Evolutionary conservation across 2,797 vertebrate genomes (phyloP).

Genomic region (Crotalus adamanteus): DNA sequence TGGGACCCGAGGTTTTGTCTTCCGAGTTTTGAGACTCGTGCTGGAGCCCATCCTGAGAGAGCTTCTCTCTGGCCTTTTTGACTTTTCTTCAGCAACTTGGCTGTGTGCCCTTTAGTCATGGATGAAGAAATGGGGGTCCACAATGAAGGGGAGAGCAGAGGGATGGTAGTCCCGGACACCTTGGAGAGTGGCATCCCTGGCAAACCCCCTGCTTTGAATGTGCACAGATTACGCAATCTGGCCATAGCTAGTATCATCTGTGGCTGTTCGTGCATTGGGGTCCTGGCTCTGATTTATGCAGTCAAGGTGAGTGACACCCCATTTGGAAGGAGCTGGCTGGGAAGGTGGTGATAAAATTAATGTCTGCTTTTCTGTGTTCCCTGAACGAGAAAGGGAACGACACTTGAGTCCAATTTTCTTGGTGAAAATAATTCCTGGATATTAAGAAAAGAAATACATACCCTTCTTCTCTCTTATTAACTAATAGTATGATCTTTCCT

Average conservation of each 20-base stretch:
- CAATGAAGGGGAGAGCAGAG: slow-evolving; percentile 46
- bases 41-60: background rate
- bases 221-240: slow-evolving; percentile 64
- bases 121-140: slow-evolving; percentile 31
- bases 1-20: background rate
- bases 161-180: background rate
- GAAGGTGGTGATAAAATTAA: background rate
- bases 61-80: background rate
- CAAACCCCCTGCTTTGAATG: slow-evolving; percentile 43
- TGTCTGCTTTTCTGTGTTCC: background rate
- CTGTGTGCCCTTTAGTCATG: slow-evolving; percentile 46
- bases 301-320: slow-evolving; percentile 75
- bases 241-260: slow-evolving; percentile 83
- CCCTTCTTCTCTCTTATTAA: background rate
- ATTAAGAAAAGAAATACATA: background rate
- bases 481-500: background rate
- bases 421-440: background rate
- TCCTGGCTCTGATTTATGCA: slow-evolving; percentile 77
- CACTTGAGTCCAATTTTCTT: background rate
- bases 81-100: background rate
- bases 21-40: background rate
- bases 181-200: background rate
- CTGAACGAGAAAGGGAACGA: background rate
- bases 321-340: background rate
- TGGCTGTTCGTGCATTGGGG: slow-evolving; percentile 80